Percentiles rank a stretch among this genome's conserved stretches.
Evolutionary conservation across 1,140 invertebrate genomes (phyloP).

Genomic region (Drosophila lacertosa): DNA sequence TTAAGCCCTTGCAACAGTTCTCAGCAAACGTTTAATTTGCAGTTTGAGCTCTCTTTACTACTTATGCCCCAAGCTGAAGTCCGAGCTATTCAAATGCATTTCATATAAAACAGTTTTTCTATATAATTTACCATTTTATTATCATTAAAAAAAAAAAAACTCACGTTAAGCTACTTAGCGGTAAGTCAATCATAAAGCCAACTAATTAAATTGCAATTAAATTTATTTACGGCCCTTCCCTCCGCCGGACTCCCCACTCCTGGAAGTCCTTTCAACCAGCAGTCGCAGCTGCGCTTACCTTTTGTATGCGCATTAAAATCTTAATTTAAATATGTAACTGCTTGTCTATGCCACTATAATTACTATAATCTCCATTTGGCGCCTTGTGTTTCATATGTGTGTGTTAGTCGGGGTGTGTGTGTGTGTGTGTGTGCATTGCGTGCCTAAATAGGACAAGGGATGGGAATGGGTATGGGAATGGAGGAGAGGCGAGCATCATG

Average conservation of each 20-base stretch:
- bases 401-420: slow-evolving; percentile 28
- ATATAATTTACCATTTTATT: not conserved
- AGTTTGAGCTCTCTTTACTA: too few relatives aligned
- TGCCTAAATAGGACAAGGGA: slow-evolving; percentile 10
- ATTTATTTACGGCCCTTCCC: slow-evolving; percentile 42
- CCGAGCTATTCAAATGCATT: not conserved
- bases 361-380: slow-evolving; percentile 61
- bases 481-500: slow-evolving; percentile 59
- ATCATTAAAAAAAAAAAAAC: not conserved
- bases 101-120: not conserved
- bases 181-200: slow-evolving; percentile 47
- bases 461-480: slow-evolving; percentile 1
- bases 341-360: slow-evolving; percentile 70
- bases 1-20: too few relatives aligned
- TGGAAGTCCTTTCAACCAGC: not conserved
- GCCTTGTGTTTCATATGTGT: slow-evolving; percentile 7
- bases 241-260: not conserved
- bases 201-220: slow-evolving; percentile 74
- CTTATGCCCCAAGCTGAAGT: too few relatives aligned
- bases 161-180: slow-evolving; percentile 23
- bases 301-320: slow-evolving; percentile 77
- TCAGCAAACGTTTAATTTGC: too few relatives aligned
- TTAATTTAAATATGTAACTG: slow-evolving; percentile 81
- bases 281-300: slow-evolving; percentile 29
- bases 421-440: slow-evolving; percentile 23